Conservation (phyloP, 2,797 vertebrate species). For the Gorsachius magnificus region DNA sequence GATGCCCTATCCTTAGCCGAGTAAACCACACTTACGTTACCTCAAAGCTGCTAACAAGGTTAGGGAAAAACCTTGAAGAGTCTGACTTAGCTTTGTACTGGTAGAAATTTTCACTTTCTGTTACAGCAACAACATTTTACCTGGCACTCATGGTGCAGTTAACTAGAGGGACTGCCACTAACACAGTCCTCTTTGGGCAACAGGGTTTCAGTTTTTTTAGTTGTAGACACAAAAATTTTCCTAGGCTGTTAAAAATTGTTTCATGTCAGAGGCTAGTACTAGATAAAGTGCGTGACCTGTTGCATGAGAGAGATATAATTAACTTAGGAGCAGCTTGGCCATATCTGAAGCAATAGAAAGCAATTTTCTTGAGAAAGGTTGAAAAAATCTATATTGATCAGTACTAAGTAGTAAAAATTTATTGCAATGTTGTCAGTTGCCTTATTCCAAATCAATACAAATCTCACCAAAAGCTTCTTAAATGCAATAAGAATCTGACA, state of each 20-base stretch:
- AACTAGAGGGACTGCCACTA: background rate
- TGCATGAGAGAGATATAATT: slow-evolving; percentile 79
- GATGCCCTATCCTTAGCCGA: background rate
- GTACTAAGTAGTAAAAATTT: slow-evolving; percentile 89
- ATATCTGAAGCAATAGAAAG: slow-evolving; percentile 79
- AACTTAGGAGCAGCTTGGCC: slow-evolving; percentile 73
- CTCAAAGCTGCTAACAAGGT: background rate
- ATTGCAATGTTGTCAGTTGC: slow-evolving; percentile 83
- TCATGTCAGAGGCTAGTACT: background rate
- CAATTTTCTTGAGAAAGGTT: slow-evolving; percentile 84
- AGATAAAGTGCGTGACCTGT: slow-evolving; percentile 72
- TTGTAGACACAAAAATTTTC: background rate
- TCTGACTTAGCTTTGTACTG: background rate
- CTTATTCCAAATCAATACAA: slow-evolving; percentile 86
- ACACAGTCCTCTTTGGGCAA: background rate
- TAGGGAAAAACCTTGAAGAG: background rate
- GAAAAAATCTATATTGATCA: slow-evolving; percentile 89
- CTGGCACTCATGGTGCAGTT: background rate
- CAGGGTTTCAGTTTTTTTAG: background rate
- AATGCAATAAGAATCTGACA: slow-evolving; percentile 81
- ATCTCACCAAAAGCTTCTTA: slow-evolving; percentile 84
- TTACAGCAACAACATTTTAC: background rate
- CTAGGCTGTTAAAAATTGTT: slow-evolving; percentile 24
- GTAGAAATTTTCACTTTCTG: background rate
- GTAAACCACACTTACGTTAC: background rate